Percentiles rank a stretch among this genome's conserved stretches.
These are phyloP conservation scores for Cyrtonyx montezumae DNA, from an alignment of 2,113 vertebrate genomes.

Conservation along the genomic window DNA sequence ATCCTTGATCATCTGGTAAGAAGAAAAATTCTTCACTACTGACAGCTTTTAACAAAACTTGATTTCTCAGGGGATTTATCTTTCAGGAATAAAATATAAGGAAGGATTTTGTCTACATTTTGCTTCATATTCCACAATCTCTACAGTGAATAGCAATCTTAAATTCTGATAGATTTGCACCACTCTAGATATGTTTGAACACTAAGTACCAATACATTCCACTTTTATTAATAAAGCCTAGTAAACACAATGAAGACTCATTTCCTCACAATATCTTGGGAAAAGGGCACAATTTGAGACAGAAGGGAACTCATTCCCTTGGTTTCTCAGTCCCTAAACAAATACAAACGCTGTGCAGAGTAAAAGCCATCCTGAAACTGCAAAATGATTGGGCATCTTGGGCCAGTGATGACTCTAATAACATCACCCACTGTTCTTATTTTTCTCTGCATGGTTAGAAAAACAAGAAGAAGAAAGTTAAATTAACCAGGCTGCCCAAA, in stretches of 20 bases:
- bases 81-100: neutral
- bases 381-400: neutral
- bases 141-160: neutral
- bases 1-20: neutral
- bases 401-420: neutral
- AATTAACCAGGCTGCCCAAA: neutral
- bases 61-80: conserved; percentile 6
- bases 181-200: neutral
- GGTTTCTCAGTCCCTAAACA: neutral
- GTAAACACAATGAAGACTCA: neutral
- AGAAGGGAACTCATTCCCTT: neutral
- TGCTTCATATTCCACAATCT: neutral
- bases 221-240: neutral
- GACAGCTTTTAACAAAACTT: conserved; percentile 11
- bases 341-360: neutral
- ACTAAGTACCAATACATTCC: neutral
- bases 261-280: neutral
- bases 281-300: neutral
- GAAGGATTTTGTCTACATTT: conserved; percentile 5
- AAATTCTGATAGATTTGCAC: neutral
- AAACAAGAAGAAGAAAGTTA: neutral
- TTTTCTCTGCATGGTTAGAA: neutral
- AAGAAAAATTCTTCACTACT: neutral
- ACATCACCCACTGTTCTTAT: neutral
- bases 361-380: neutral